Percentiles rank a stretch among this genome's conserved stretches.
phyloP scores from a whole-genome alignment of 1,140 invertebrate genomes.

The Orius insidiosus region DNA sequence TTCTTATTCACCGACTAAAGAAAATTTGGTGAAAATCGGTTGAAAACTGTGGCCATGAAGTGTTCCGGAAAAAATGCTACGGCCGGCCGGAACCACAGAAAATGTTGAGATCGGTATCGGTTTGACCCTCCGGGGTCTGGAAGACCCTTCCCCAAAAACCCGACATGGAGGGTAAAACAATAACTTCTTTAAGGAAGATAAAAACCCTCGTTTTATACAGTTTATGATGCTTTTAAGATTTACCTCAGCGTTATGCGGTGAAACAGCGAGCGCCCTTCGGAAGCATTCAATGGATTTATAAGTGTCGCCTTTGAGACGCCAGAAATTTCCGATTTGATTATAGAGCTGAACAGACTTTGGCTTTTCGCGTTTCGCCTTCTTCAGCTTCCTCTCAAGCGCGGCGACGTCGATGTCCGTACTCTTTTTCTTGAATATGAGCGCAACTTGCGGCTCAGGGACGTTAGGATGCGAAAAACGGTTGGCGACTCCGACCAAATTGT shows the following conservation, averaged over 20 bases:
- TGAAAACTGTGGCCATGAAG: too few species aligned
- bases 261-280: conserved; percentile 60
- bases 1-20: too few species aligned
- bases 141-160: too few species aligned
- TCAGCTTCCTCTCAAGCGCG: conserved; percentile 44
- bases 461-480: conserved; percentile 47
- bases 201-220: too few species aligned
- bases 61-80: too few species aligned
- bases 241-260: conserved; percentile 71
- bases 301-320: conserved; percentile 69
- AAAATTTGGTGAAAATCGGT: too few species aligned
- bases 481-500: conserved; percentile 64
- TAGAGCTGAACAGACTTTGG: conserved; percentile 71
- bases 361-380: conserved; percentile 68
- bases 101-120: too few species aligned
- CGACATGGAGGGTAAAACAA: too few species aligned
- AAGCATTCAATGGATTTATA: conserved; percentile 75
- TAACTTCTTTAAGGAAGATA: too few species aligned
- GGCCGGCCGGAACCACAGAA: too few species aligned
- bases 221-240: too few species aligned
- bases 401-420: conserved; percentile 58
- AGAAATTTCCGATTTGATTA: conserved; percentile 80
- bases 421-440: conserved; percentile 60
- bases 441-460: conserved; percentile 47
- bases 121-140: too few species aligned